Conservation (phyloP, 2,797 vertebrate genomes). For the Sus cebifrons region DNA sequence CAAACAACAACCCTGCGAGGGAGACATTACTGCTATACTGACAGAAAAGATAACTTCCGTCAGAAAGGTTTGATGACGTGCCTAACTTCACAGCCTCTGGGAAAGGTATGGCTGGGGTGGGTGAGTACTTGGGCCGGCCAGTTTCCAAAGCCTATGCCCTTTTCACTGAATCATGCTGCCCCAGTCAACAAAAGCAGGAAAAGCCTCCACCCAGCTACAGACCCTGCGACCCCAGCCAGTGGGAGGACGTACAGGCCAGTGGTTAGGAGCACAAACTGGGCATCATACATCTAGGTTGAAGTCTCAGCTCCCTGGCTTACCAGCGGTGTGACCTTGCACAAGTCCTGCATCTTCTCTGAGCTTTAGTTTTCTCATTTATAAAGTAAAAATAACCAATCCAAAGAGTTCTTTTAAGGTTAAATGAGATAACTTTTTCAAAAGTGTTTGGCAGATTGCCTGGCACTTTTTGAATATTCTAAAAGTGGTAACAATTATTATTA, state of each 20-base stretch:
- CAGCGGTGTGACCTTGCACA: not conserved
- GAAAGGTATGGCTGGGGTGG: not conserved
- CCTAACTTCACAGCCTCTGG: not conserved
- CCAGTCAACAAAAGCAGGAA: not conserved
- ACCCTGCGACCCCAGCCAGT: not conserved
- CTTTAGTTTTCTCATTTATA: constrained; percentile 33
- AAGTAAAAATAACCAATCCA: constrained; percentile 59
- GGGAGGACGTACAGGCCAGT: not conserved
- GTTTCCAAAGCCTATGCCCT: not conserved
- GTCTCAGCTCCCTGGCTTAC: not conserved
- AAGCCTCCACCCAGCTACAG: not conserved
- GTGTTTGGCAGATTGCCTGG: not conserved
- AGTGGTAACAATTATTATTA: constrained; percentile 30
- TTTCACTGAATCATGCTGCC: not conserved
- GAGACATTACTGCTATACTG: not conserved
- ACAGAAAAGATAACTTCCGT: constrained; percentile 7
- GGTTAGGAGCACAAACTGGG: not conserved
- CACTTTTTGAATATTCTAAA: constrained; percentile 5
- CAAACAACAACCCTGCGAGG: not conserved
- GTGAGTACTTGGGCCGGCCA: not conserved
- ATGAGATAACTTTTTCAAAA: not conserved
- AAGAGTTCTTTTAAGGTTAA: constrained; percentile 53
- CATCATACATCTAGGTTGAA: not conserved
- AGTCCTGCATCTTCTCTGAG: constrained; percentile 5
- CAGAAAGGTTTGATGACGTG: not conserved